phyloP scores from a whole-genome alignment of 2,113 vertebrate species.

The Mesoclemmys tuberculata region DNA sequence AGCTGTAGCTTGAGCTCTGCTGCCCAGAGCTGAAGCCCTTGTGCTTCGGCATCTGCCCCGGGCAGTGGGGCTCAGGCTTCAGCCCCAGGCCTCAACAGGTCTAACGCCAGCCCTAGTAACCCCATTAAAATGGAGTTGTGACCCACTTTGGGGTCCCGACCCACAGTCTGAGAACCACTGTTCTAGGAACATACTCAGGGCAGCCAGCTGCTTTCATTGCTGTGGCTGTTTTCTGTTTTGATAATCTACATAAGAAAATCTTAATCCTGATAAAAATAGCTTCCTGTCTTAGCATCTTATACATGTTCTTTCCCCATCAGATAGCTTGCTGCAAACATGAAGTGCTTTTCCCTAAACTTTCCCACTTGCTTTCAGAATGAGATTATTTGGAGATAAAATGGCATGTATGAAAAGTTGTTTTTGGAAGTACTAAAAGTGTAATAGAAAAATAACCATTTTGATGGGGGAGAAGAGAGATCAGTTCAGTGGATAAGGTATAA shows the following conservation, averaged over 20 bases:
- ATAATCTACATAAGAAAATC: not conserved
- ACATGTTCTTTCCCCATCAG: not conserved
- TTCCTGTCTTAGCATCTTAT: not conserved
- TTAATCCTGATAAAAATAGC: not conserved
- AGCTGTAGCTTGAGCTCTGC: too few relatives aligned
- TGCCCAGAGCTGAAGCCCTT: too few relatives aligned
- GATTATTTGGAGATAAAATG: not conserved
- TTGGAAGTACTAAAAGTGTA: not conserved
- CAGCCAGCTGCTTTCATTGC: not conserved
- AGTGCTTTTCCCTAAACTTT: not conserved
- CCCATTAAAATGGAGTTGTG: too few relatives aligned
- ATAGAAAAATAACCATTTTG: not conserved
- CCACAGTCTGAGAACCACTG: too few relatives aligned
- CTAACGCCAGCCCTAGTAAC: too few relatives aligned
- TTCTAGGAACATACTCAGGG: not conserved
- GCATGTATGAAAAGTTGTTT: not conserved
- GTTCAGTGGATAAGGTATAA: not conserved
- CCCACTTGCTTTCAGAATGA: not conserved
- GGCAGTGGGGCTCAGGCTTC: too few relatives aligned
- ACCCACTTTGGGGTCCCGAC: too few relatives aligned
- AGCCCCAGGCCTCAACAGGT: too few relatives aligned
- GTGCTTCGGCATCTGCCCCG: too few relatives aligned
- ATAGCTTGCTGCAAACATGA: not conserved
- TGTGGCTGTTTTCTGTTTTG: not conserved
- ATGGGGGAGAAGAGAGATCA: not conserved